These are phyloP conservation scores for Vanessa atalanta DNA, from an alignment of 1,140 invertebrate genomes.

Conservation along the genomic window DNA sequence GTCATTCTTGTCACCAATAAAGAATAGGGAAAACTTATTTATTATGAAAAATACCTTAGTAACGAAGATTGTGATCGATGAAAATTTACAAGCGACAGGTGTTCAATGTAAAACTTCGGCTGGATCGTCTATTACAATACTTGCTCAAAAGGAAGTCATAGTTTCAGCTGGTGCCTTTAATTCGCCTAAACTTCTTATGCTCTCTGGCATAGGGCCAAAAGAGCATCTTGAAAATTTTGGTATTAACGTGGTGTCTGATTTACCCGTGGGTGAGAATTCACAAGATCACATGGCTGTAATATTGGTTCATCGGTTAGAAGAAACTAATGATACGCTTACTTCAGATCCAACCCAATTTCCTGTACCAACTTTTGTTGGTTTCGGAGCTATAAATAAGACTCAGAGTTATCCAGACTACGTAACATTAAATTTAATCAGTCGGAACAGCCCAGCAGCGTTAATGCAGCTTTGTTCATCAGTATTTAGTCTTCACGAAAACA, in stretches of 20 bases:
- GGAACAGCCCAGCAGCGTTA: conserved; percentile 17
- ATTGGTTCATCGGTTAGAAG: conserved; percentile 16
- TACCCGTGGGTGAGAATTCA: conserved; percentile 82
- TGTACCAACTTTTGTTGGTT: conserved; percentile 23
- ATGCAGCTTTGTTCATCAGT: conserved; percentile 16
- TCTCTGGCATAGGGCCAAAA: conserved; percentile 82
- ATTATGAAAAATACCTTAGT: conserved; percentile 68
- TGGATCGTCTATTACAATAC: conserved; percentile 44
- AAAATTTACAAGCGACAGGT: conserved; percentile 77
- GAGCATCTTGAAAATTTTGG: conserved; percentile 64
- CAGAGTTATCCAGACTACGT: conserved; percentile 23
- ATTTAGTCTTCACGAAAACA: conserved; percentile 19
- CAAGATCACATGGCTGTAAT: conserved; percentile 25
- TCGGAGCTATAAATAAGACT: conserved; percentile 13
- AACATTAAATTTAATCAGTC: conserved; percentile 20
- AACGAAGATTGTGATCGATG: conserved; percentile 80
- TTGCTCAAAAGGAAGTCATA: conserved; percentile 83
- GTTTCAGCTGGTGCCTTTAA: conserved; percentile 76
- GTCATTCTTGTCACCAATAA: conserved; percentile 79
- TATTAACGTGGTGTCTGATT: conserved; percentile 65
- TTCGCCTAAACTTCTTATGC: conserved; percentile 80
- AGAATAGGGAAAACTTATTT: conserved; percentile 74
- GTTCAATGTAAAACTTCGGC: conserved; percentile 79
- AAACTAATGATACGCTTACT: background rate
- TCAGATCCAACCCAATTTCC: conserved; percentile 10